Percentiles rank a stretch among this genome's conserved stretches.
phyloP scores from a whole-genome alignment of 2,888 invertebrate species.

The Lepidocyrtoides sp. region DNA sequence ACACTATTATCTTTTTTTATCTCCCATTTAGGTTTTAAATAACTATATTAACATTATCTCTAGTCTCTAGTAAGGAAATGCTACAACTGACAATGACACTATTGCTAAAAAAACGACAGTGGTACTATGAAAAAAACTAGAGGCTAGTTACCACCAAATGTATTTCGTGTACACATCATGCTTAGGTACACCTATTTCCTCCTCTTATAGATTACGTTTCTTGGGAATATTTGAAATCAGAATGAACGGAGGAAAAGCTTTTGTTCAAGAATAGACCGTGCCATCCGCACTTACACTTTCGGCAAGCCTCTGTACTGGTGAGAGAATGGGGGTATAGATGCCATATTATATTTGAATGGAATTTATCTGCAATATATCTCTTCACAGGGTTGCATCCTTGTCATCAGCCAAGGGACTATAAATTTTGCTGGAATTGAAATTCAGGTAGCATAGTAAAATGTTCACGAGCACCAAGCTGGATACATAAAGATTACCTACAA shows the following conservation, averaged over 20 bases:
- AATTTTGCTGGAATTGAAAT: slow-evolving; percentile 82
- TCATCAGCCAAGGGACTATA: slow-evolving; percentile 82
- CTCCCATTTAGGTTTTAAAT: no score
- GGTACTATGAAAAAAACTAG: no score
- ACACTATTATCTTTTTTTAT: no score
- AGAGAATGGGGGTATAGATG: background rate
- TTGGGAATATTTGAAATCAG: slow-evolving; percentile 59
- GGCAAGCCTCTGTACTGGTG: background rate
- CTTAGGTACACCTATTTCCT: slow-evolving; percentile 18
- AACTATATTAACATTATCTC: no score
- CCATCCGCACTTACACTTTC: background rate
- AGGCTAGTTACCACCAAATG: no score
- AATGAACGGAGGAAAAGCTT: slow-evolving; percentile 46
- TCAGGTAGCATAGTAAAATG: slow-evolving; percentile 78
- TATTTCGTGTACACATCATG: no score
- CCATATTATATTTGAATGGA: slow-evolving; percentile 60
- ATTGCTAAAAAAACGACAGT: no score
- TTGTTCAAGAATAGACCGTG: background rate
- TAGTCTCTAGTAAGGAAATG: no score
- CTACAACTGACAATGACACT: no score
- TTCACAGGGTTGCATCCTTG: slow-evolving; percentile 78
- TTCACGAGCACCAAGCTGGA: slow-evolving; percentile 19
- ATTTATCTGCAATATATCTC: slow-evolving; percentile 81
- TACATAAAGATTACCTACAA: background rate
- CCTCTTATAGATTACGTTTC: slow-evolving; percentile 56